Evolutionary conservation across 2,113 vertebrate genomes (phyloP).

Genomic region (Tragelaphus strepsiceros): DNA sequence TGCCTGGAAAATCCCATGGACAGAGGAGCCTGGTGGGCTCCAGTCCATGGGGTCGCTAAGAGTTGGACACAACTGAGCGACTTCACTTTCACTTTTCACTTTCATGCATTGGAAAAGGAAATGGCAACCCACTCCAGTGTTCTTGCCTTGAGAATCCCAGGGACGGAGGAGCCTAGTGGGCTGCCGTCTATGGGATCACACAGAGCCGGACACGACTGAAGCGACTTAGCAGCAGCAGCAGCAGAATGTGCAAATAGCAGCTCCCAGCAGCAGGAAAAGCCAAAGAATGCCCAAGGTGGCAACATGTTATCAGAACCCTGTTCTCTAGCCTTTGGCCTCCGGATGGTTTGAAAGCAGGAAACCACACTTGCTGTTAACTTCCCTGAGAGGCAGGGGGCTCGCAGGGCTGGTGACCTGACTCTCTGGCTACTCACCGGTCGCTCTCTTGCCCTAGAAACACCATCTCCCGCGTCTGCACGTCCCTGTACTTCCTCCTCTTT

Average conservation of each 20-base stretch:
- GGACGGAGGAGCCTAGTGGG: too few species aligned
- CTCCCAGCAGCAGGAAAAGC: background rate
- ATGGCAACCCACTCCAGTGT: too few species aligned
- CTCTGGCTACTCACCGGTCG: fast-evolving
- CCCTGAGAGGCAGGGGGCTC: background rate
- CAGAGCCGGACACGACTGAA: too few species aligned
- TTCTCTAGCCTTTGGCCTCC: background rate
- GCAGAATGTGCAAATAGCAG: background rate
- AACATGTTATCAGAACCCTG: background rate
- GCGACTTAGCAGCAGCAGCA: too few species aligned
- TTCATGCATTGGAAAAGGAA: too few species aligned
- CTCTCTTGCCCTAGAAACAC: background rate
- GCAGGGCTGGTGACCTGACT: background rate
- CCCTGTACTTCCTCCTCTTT: background rate
- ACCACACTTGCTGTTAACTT: background rate
- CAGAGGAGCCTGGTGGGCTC: too few species aligned
- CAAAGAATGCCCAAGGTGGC: background rate
- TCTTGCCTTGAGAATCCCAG: too few species aligned
- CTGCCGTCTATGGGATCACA: too few species aligned
- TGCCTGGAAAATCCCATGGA: too few species aligned
- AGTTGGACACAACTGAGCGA: too few species aligned
- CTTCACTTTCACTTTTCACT: too few species aligned
- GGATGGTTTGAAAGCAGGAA: background rate
- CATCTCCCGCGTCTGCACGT: background rate
- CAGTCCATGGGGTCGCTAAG: too few species aligned